These are phyloP conservation scores for Argyra leucocephala DNA, from an alignment of 2,888 invertebrate genomes.

Conservation along the genomic window DNA sequence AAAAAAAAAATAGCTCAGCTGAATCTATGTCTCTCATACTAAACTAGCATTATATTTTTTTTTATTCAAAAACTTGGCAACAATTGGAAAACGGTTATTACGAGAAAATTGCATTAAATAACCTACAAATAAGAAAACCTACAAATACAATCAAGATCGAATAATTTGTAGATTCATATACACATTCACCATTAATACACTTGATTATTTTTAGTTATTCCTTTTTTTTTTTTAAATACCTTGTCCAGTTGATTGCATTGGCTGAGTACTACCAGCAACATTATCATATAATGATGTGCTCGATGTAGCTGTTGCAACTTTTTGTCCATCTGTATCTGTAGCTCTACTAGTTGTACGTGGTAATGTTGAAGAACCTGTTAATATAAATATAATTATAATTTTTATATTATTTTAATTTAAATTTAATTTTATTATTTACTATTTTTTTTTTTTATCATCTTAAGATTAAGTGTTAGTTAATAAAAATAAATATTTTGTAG, in stretches of 20 bases:
- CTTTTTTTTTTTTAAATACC: slow-evolving; percentile 29
- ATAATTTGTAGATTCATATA: too few species aligned
- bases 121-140: too few species aligned
- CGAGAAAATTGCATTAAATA: too few species aligned
- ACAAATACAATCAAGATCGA: too few species aligned
- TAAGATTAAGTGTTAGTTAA: slow-evolving; percentile 8
- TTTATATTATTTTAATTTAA: slow-evolving; percentile 24
- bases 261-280: slow-evolving; percentile 46
- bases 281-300: slow-evolving; percentile 83
- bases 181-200: too few species aligned
- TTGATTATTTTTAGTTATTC: too few species aligned
- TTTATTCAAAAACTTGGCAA: too few species aligned
- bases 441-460: not conserved
- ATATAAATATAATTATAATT: slow-evolving; percentile 28
- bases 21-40: too few species aligned
- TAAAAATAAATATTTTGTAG: slow-evolving; percentile 12
- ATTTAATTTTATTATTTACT: slow-evolving; percentile 5
- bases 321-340: slow-evolving; percentile 58
- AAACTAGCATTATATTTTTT: too few species aligned
- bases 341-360: slow-evolving; percentile 67
- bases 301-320: slow-evolving; percentile 76
- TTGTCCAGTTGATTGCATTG: slow-evolving; percentile 29
- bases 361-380: slow-evolving; percentile 69
- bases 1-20: too few species aligned
- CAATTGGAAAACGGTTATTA: too few species aligned